A percentile compares a stretch with the other conserved stretches of the same genome.
These are phyloP conservation scores for Albula goreensis DNA, from an alignment of 2,113 vertebrate species.

Conservation along the genomic window DNA sequence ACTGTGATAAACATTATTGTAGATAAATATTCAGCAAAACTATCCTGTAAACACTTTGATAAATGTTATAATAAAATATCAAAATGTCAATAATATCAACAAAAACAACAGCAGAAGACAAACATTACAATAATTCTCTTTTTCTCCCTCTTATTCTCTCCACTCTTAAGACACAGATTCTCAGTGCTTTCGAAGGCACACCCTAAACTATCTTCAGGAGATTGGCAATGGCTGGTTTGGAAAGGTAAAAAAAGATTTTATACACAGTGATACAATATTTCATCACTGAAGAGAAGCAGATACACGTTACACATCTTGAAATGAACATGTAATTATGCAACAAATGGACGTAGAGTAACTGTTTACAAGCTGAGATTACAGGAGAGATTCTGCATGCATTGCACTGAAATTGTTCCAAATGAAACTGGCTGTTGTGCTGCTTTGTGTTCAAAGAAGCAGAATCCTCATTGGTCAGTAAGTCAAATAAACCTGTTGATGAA, in stretches of 20 bases:
- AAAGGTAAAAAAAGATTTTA: constrained; percentile 69
- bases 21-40: not conserved
- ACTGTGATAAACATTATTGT: not conserved
- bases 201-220: constrained; percentile 89
- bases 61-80: not conserved
- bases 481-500: not conserved
- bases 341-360: not conserved
- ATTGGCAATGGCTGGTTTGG: constrained; percentile 93
- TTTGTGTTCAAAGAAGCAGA: not conserved
- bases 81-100: not conserved
- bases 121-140: not conserved
- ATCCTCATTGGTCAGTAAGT: not conserved
- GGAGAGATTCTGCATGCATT: not conserved
- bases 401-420: not conserved
- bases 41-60: not conserved
- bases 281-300: not conserved
- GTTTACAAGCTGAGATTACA: not conserved
- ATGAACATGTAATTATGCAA: not conserved
- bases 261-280: not conserved
- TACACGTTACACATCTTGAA: not conserved
- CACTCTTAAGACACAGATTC: constrained; percentile 68
- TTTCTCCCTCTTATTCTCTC: constrained; percentile 21
- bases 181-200: constrained; percentile 82
- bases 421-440: not conserved
- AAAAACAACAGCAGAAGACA: too few relatives aligned